phyloP scores from a whole-genome alignment of 2,797 vertebrate genomes.

The Pogoniulus pusillus region DNA sequence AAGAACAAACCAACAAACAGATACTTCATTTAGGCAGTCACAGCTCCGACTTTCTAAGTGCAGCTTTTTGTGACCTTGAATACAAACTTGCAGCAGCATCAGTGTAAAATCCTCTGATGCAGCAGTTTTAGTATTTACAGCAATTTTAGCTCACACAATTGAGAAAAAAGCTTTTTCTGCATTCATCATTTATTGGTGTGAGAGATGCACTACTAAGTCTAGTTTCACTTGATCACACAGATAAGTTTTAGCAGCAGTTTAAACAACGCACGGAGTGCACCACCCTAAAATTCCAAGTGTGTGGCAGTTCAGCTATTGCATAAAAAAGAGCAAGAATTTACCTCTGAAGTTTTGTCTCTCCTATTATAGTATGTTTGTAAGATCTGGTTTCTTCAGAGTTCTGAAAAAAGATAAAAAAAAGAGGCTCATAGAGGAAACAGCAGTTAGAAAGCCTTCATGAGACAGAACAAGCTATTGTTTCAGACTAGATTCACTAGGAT shows the following conservation, averaged over 20 bases:
- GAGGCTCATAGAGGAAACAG: not conserved
- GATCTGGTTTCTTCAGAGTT: slow-evolving; percentile 39
- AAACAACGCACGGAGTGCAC: not conserved
- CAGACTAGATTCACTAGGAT: not conserved
- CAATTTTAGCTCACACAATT: not conserved
- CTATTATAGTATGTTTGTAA: slow-evolving; percentile 15
- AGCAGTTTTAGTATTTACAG: not conserved
- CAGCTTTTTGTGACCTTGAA: not conserved
- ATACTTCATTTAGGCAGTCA: not conserved
- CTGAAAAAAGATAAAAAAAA: slow-evolving; percentile 43
- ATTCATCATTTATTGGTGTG: not conserved
- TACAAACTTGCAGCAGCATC: not conserved
- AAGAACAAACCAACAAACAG: not conserved
- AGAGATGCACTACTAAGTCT: not conserved
- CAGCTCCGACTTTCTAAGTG: not conserved
- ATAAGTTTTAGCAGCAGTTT: not conserved
- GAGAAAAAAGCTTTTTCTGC: not conserved
- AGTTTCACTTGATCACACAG: not conserved
- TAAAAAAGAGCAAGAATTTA: slow-evolving; percentile 17
- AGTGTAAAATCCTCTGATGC: not conserved
- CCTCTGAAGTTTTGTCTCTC: slow-evolving; percentile 58
- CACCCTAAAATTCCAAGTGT: not conserved
- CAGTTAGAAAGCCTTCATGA: not conserved
- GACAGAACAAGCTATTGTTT: not conserved
- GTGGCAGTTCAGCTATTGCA: not conserved